These are phyloP conservation scores for Capromys pilorides DNA, from an alignment of 2,797 vertebrate species.

Conservation along the genomic window DNA sequence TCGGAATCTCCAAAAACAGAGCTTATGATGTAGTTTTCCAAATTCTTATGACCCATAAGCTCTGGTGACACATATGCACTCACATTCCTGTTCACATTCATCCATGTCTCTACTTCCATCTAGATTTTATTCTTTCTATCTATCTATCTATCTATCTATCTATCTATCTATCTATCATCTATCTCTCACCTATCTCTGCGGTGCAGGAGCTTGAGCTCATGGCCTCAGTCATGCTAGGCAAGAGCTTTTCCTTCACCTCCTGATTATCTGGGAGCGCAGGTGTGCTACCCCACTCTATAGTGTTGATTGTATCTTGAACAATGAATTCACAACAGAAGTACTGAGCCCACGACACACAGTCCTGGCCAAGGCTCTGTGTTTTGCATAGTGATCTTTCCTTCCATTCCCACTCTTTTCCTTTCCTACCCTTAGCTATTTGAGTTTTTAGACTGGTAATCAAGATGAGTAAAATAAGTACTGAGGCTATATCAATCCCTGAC, in stretches of 20 bases:
- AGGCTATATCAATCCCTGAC: not conserved
- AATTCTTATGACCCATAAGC: not conserved
- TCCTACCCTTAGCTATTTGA: not conserved
- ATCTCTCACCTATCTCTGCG: not conserved
- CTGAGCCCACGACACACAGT: too few relatives aligned
- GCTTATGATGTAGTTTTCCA: not conserved
- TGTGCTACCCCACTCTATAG: not conserved
- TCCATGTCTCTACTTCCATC: not conserved
- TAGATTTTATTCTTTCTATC: not conserved
- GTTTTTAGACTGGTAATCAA: slow-evolving; percentile 22
- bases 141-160: not conserved
- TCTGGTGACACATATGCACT: not conserved
- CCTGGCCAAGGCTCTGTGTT: not conserved
- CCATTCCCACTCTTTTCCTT: not conserved
- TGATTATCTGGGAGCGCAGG: not conserved
- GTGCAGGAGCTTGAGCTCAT: not conserved
- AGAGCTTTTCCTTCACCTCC: not conserved
- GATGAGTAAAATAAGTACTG: not conserved
- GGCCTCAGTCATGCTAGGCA: not conserved
- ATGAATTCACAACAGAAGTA: not conserved
- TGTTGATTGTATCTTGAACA: not conserved
- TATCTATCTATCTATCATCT: not conserved
- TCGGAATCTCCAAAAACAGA: not conserved
- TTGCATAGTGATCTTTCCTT: not conserved
- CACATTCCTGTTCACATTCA: not conserved